Percentiles rank a stretch among this genome's conserved stretches.
Conservation (phyloP, 2,888 invertebrate species). For the Scaptomyza cyrtandrae region DNA sequence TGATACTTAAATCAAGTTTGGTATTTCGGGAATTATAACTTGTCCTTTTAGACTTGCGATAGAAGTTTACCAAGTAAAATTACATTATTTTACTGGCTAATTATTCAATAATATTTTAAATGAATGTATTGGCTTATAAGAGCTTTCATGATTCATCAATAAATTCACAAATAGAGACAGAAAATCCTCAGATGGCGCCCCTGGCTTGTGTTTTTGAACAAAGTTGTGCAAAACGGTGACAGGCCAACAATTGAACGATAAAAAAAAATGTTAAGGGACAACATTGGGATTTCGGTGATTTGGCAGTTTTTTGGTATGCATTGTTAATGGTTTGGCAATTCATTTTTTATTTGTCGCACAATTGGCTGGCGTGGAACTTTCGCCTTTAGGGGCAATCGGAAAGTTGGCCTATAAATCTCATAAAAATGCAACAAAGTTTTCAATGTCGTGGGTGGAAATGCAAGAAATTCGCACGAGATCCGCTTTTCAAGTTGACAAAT, state of each 20-base stretch:
- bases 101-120: not conserved
- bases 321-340: slow-evolving; percentile 50
- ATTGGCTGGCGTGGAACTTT: slow-evolving; percentile 6
- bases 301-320: slow-evolving; percentile 35
- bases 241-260: slow-evolving; percentile 17
- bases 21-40: not conserved
- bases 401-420: slow-evolving; percentile 60
- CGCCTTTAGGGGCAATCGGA: slow-evolving; percentile 10
- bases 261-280: slow-evolving; percentile 26
- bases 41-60: too few species aligned
- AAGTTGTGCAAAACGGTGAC: slow-evolving; percentile 10
- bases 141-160: not conserved
- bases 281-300: slow-evolving; percentile 27
- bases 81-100: too few species aligned
- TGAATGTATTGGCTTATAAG: too few species aligned
- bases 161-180: slow-evolving; percentile 1
- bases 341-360: slow-evolving; percentile 18
- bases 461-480: slow-evolving; percentile 73
- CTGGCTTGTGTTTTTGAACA: slow-evolving; percentile 16
- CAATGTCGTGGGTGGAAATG: slow-evolving; percentile 63
- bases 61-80: too few species aligned
- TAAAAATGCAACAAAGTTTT: slow-evolving; percentile 47
- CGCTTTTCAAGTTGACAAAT: slow-evolving; percentile 81
- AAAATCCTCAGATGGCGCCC: slow-evolving; percentile 9
- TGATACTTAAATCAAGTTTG: not conserved